Conservation (phyloP, 2,113 vertebrate genomes). For the Vanacampus margaritifer region DNA sequence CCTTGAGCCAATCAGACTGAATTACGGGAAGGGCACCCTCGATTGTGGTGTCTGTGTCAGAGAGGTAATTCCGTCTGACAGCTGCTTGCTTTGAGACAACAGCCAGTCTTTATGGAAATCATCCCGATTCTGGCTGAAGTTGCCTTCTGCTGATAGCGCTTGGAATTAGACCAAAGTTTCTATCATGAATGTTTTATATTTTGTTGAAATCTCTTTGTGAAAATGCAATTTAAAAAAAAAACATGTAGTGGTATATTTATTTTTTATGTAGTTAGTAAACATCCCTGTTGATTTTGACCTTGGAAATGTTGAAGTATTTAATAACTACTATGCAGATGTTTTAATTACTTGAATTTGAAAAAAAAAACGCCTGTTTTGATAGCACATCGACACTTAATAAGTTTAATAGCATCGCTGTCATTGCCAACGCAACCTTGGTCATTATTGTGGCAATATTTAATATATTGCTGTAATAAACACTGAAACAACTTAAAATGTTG, state of each 20-base stretch:
- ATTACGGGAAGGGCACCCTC: slow-evolving; percentile 70
- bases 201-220: neutral
- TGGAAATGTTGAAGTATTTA: too few species aligned
- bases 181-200: slow-evolving; percentile 22
- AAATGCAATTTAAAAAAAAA: neutral
- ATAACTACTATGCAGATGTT: too few species aligned
- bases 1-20: slow-evolving; percentile 74
- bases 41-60: slow-evolving; percentile 71
- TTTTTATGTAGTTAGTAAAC: neutral
- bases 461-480: too few species aligned
- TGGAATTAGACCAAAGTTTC: slow-evolving; percentile 52
- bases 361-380: neutral
- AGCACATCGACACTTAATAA: too few species aligned
- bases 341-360: neutral
- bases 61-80: slow-evolving; percentile 72
- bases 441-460: too few species aligned
- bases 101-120: slow-evolving; percentile 72
- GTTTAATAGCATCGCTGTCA: too few species aligned
- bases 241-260: neutral
- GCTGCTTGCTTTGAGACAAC: slow-evolving; percentile 73
- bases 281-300: too few species aligned
- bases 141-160: slow-evolving; percentile 52
- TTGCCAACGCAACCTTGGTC: too few species aligned
- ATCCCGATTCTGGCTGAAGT: slow-evolving; percentile 55
- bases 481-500: too few species aligned